These are phyloP conservation scores for Trematomus bernacchii DNA, from an alignment of 2,797 vertebrate species.

Conservation along the genomic window DNA sequence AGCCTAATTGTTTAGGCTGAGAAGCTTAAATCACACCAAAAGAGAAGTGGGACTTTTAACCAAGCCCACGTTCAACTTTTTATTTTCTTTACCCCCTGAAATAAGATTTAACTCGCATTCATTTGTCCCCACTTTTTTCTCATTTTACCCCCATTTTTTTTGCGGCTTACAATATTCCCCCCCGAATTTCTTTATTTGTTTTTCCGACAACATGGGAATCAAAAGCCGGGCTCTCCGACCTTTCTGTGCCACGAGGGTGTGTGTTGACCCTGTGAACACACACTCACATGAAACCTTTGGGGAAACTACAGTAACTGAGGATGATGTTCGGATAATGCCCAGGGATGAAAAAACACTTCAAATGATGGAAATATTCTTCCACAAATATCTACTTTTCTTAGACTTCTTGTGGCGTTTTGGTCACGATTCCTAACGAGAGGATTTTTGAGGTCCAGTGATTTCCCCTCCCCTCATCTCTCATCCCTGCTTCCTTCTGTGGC, in stretches of 20 bases:
- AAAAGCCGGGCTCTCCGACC: conserved; percentile 90
- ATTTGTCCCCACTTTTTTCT: conserved; percentile 71
- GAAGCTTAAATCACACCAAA: conserved; percentile 45
- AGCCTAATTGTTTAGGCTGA: conserved; percentile 55
- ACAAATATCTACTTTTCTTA: conserved; percentile 5
- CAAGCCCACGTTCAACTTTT: conserved; percentile 47
- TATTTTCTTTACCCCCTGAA: conserved; percentile 50
- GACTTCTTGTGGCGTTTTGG: conserved; percentile 26
- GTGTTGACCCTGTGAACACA: conserved; percentile 74
- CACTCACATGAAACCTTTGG: conserved; percentile 50
- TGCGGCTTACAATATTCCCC: conserved; percentile 53
- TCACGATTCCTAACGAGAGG: conserved; percentile 6
- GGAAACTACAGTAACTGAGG: conserved; percentile 28
- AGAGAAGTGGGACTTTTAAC: conserved; percentile 67
- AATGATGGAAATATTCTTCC: not conserved
- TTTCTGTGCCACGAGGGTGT: conserved; percentile 84
- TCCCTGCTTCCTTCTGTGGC: conserved; percentile 66
- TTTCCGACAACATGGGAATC: conserved; percentile 77
- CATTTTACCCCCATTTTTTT: conserved; percentile 58
- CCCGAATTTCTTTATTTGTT: conserved; percentile 61
- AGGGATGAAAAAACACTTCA: conserved; percentile 64
- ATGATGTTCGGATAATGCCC: conserved; percentile 70
- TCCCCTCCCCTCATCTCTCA: conserved; percentile 57
- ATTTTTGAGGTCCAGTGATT: conserved; percentile 67
- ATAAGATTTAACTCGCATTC: conserved; percentile 59